phyloP scores from a whole-genome alignment of 2,797 vertebrate species.

The Erpetoichthys calabaricus region DNA sequence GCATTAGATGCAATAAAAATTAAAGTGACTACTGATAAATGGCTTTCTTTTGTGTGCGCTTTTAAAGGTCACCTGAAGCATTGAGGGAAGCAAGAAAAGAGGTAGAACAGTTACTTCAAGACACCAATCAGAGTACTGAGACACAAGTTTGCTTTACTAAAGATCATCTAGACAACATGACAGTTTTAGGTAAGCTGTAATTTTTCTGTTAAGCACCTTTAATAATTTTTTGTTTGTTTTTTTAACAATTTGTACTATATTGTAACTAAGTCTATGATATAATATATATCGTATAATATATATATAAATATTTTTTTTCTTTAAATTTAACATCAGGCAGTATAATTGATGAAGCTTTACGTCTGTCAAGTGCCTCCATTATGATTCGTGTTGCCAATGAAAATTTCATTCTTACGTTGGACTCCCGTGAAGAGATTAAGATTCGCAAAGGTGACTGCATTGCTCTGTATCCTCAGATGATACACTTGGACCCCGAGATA shows the following conservation, averaged over 20 bases:
- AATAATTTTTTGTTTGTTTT: no score
- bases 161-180: constrained; percentile 29
- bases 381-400: constrained; percentile 31
- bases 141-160: constrained; percentile 18
- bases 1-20: no score
- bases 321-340: constrained; percentile 20
- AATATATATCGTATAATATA: no score
- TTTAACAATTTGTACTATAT: no score
- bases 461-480: constrained; percentile 29
- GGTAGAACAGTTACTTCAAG: constrained; percentile 18
- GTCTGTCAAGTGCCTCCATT: constrained; percentile 34
- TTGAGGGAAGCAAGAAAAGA: constrained; percentile 21
- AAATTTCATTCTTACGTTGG: constrained; percentile 24
- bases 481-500: constrained; percentile 32
- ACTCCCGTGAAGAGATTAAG: constrained; percentile 16
- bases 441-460: constrained; percentile 33
- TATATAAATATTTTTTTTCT: neutral
- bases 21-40: no score
- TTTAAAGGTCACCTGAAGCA: constrained; percentile 22
- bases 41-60: no score
- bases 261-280: no score
- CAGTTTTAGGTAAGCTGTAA: constrained; percentile 21
- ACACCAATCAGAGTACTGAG: constrained; percentile 14
- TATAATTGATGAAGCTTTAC: constrained; percentile 30
- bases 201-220: neutral